phyloP scores from a whole-genome alignment of 2,113 vertebrate species.

The Carettochelys insculpta region DNA sequence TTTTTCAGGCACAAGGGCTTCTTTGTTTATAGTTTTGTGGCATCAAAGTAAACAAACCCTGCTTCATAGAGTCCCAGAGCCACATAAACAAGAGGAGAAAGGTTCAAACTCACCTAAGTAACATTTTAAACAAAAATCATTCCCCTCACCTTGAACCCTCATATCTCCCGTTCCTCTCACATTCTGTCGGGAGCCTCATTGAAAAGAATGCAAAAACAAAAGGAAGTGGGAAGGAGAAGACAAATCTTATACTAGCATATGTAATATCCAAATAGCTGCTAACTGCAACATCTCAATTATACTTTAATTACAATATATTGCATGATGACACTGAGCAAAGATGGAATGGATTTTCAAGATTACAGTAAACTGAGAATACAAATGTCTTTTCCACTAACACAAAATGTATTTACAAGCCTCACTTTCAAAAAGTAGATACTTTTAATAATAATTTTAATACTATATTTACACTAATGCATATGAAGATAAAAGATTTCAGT shows the following conservation, averaged over 20 bases:
- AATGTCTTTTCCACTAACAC: not conserved
- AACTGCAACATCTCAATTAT: slow-evolving; percentile 43
- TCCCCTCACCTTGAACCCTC: slow-evolving; percentile 99
- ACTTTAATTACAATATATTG: not conserved
- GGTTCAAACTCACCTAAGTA: slow-evolving; percentile 62
- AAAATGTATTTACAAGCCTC: not conserved
- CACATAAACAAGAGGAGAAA: slow-evolving; percentile 47
- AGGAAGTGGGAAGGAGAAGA: slow-evolving; percentile 81
- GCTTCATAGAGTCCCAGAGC: slow-evolving; percentile 20
- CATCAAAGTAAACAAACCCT: slow-evolving; percentile 51
- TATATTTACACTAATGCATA: not conserved
- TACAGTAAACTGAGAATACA: slow-evolving; percentile 14
- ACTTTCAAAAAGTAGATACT: not conserved
- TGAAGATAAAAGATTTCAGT: not conserved
- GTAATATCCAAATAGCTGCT: slow-evolving; percentile 47
- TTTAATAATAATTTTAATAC: not conserved
- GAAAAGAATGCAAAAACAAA: slow-evolving; percentile 82
- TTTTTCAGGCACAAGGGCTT: slow-evolving; percentile 56
- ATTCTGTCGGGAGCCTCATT: slow-evolving; percentile 94
- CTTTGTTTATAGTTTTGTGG: slow-evolving; percentile 54
- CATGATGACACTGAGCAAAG: slow-evolving; percentile 47
- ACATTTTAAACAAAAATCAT: slow-evolving; percentile 73
- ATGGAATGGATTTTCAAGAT: slow-evolving; percentile 69
- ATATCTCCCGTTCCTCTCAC: slow-evolving; percentile 99
- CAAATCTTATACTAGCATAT: slow-evolving; percentile 78